Evolutionary conservation across 2,113 vertebrate genomes (phyloP).

Genomic region (Grammomys surdaster): DNA sequence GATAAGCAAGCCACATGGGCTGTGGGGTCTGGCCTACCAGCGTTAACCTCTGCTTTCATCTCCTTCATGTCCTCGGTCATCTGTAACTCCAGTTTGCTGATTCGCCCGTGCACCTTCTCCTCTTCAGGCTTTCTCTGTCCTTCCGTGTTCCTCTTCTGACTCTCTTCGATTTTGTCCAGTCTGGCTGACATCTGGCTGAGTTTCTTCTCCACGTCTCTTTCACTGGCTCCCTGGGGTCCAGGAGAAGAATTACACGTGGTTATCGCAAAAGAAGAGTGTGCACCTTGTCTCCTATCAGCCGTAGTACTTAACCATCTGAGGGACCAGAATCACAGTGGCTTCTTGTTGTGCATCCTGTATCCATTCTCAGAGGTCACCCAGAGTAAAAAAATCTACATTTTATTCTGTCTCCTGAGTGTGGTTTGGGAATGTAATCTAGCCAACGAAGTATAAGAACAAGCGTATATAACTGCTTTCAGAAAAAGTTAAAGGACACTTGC

Average conservation of each 20-base stretch:
- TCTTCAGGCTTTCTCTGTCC: slow-evolving; percentile 84
- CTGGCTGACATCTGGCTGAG: slow-evolving; percentile 88
- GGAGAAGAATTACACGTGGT: slow-evolving; percentile 55
- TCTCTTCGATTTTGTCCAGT: slow-evolving; percentile 87
- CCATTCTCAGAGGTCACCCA: not conserved
- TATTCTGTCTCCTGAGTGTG: not conserved
- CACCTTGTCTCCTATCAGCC: not conserved
- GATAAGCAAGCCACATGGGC: fast-evolving
- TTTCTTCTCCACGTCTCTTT: slow-evolving; percentile 85
- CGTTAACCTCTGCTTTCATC: slow-evolving; percentile 88
- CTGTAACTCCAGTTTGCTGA: slow-evolving; percentile 86
- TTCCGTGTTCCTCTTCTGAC: slow-evolving; percentile 85
- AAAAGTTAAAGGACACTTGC: slow-evolving; percentile 6
- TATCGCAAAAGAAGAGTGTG: not conserved
- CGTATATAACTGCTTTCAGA: not conserved
- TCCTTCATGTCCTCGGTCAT: slow-evolving; percentile 88
- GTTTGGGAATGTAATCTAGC: not conserved
- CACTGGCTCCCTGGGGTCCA: slow-evolving; percentile 84
- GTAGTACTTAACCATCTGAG: not conserved
- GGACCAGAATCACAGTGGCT: not conserved
- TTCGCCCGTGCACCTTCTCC: slow-evolving; percentile 86
- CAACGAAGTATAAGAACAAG: not conserved
- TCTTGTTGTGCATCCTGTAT: not conserved
- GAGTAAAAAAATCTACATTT: not conserved
- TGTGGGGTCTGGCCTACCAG: slow-evolving; percentile 83